Conservation (phyloP, 2,888 invertebrate species). For the Drosophila aldrichi region DNA sequence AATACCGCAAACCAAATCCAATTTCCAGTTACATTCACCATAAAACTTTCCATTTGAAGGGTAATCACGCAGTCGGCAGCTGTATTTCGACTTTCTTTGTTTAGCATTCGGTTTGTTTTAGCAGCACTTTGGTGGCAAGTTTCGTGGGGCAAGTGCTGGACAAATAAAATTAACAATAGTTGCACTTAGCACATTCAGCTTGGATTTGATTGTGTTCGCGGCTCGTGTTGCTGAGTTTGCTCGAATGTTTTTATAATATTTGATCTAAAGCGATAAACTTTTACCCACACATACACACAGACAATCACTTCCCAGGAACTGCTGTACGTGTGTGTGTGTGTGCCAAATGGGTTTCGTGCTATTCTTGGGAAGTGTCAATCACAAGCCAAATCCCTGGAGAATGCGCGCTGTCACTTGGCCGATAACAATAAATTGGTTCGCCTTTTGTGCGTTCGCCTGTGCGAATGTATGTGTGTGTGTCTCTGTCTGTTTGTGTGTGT, state of each 20-base stretch:
- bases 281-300: not conserved
- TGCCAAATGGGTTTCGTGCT: slow-evolving; percentile 28
- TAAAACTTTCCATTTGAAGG: slow-evolving; percentile 3
- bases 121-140: slow-evolving; percentile 48
- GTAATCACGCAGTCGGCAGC: slow-evolving; percentile 12
- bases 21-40: not conserved
- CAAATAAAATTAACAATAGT: slow-evolving; percentile 77
- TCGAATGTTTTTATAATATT: slow-evolving; percentile 62
- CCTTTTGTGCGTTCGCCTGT: slow-evolving; percentile 24
- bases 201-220: slow-evolving; percentile 46
- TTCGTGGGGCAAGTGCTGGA: slow-evolving; percentile 58
- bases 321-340: not conserved
- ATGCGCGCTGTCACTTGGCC: slow-evolving; percentile 57
- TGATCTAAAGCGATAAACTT: slow-evolving; percentile 61
- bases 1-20: no score
- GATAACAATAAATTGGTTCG: slow-evolving; percentile 71
- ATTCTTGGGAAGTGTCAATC: slow-evolving; percentile 75
- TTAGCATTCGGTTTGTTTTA: slow-evolving; percentile 47
- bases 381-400: slow-evolving; percentile 63
- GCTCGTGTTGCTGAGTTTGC: slow-evolving; percentile 26
- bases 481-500: slow-evolving; percentile 30
- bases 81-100: slow-evolving; percentile 27
- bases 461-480: slow-evolving; percentile 11
- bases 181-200: slow-evolving; percentile 55
- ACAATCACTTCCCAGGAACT: not conserved